Evolutionary conservation across 2,888 invertebrate species (phyloP).

Genomic region (Latrodectus hesperus): DNA sequence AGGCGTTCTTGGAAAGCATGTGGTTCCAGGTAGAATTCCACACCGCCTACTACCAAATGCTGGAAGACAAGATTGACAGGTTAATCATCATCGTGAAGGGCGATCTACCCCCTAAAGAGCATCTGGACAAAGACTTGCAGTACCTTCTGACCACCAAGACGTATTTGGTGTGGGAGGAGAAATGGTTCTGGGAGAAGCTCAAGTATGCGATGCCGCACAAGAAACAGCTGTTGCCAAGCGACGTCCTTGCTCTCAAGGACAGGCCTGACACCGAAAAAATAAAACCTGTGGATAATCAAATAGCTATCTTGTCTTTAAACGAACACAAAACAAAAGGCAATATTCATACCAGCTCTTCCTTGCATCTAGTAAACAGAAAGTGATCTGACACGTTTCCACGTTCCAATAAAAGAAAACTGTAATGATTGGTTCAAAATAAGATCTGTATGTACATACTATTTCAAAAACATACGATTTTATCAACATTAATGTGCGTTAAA

Average conservation of each 20-base stretch:
- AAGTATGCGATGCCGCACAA: constrained; percentile 72
- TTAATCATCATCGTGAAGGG: constrained; percentile 72
- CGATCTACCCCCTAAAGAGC: constrained; percentile 71
- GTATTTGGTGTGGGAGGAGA: constrained; percentile 72
- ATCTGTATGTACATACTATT: too few species aligned
- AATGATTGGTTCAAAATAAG: too few species aligned
- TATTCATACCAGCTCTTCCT: not conserved
- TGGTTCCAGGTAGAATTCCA: constrained; percentile 72
- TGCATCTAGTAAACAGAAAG: constrained; percentile 4
- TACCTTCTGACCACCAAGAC: constrained; percentile 72
- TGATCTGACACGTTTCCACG: not conserved
- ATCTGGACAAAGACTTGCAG: constrained; percentile 71
- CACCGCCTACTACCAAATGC: constrained; percentile 72
- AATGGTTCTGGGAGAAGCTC: constrained; percentile 72
- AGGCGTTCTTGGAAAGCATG: constrained; percentile 71
- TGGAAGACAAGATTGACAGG: constrained; percentile 72
- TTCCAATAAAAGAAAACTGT: too few species aligned
- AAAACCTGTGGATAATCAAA: constrained; percentile 60
- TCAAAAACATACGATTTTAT: too few species aligned
- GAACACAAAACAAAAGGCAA: constrained; percentile 28
- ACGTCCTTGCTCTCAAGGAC: constrained; percentile 56
- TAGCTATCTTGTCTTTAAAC: constrained; percentile 49
- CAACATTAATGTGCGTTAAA: too few species aligned
- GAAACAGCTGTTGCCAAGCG: constrained; percentile 33
- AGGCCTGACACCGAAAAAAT: constrained; percentile 59